Evolutionary conservation across 2,113 vertebrate genomes (phyloP).

Genomic region (Pheucticus melanocephalus): DNA sequence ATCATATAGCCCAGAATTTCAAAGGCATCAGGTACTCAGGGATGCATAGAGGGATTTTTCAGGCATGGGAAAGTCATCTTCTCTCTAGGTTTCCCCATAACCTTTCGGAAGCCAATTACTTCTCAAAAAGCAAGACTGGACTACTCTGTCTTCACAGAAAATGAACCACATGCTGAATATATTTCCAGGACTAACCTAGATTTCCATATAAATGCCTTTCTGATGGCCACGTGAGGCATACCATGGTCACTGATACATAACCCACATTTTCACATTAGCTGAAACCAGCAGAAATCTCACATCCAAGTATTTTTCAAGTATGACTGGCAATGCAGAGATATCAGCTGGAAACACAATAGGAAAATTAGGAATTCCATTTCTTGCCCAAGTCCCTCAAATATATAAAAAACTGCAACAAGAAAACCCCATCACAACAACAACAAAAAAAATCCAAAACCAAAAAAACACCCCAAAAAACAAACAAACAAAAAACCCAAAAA

Average conservation of each 20-base stretch:
- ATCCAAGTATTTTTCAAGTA: neutral
- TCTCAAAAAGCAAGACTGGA: neutral
- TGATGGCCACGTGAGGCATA: neutral
- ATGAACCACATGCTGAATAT: neutral
- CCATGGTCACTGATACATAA: neutral
- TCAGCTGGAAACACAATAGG: neutral
- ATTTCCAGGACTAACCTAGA: neutral
- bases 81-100: neutral
- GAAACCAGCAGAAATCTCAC: neutral
- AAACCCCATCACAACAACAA: neutral
- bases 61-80: neutral
- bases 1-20: neutral
- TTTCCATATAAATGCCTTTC: neutral
- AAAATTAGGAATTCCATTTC: neutral
- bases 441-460: neutral
- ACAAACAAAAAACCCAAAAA: neutral
- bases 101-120: neutral
- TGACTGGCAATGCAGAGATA: neutral
- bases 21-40: neutral
- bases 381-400: neutral
- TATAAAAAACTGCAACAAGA: neutral
- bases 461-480: neutral
- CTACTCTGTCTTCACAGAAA: neutral
- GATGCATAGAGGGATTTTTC: neutral
- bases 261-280: neutral